These are phyloP conservation scores for Progne subis DNA, from an alignment of 2,113 vertebrate genomes.

Conservation along the genomic window DNA sequence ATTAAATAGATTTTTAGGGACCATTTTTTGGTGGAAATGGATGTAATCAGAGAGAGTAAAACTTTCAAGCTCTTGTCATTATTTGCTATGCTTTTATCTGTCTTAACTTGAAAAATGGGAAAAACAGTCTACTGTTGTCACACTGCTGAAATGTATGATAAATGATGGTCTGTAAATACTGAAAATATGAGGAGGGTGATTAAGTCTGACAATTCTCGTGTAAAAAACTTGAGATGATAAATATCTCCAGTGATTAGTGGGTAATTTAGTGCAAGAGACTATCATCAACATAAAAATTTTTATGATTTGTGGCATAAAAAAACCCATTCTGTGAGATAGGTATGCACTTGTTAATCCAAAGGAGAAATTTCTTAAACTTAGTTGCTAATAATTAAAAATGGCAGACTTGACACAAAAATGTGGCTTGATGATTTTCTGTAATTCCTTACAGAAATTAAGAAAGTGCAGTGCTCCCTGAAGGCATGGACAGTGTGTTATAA, in stretches of 20 bases:
- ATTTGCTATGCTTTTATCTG: not conserved
- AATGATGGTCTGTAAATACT: conserved; percentile 75
- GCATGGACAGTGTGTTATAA: conserved; percentile 3
- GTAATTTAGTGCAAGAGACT: conserved; percentile 83
- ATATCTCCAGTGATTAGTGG: conserved; percentile 83
- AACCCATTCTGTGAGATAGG: conserved; percentile 52
- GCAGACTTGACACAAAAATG: conserved; percentile 54
- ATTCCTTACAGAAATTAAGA: conserved; percentile 51
- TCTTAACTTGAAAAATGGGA: conserved; percentile 26
- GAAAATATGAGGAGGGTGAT: conserved; percentile 81
- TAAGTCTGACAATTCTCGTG: conserved; percentile 86
- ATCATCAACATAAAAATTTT: conserved; percentile 77
- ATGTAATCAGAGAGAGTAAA: not conserved
- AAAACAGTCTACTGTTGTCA: conserved; percentile 73
- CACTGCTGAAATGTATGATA: conserved; percentile 68
- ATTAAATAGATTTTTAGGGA: not conserved
- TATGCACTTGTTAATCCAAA: conserved; percentile 66
- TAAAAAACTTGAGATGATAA: conserved; percentile 82
- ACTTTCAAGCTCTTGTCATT: not conserved
- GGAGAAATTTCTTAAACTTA: conserved; percentile 63
- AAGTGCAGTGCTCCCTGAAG: conserved; percentile 28
- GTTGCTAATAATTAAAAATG: conserved; percentile 73
- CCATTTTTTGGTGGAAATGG: not conserved
- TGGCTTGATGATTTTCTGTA: conserved; percentile 41
- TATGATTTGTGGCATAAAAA: conserved; percentile 82